A percentile compares a stretch with the other conserved stretches of the same genome.
These are phyloP conservation scores for Melanerpes formicivorus DNA, from an alignment of 2,113 vertebrate species.

Conservation along the genomic window DNA sequence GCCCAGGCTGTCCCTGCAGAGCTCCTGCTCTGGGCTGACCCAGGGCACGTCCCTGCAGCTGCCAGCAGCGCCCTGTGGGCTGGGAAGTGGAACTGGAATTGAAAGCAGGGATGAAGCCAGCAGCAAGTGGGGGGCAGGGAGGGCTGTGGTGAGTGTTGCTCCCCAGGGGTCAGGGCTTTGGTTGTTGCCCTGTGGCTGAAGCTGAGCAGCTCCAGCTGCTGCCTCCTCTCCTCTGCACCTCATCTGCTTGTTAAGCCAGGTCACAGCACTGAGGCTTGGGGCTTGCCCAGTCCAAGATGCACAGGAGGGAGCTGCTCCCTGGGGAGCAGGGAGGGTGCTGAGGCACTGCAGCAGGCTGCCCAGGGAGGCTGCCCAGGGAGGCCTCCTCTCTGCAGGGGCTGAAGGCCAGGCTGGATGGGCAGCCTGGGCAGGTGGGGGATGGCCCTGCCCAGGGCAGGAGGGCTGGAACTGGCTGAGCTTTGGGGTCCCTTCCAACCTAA, in stretches of 20 bases:
- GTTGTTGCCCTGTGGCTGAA: neutral
- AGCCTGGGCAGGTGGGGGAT: too few species aligned
- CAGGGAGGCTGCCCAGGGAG: too few species aligned
- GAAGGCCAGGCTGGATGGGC: too few species aligned
- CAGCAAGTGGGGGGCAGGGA: neutral
- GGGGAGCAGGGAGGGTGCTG: neutral
- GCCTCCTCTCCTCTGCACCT: neutral
- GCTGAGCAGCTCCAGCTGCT: neutral
- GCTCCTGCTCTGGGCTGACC: neutral
- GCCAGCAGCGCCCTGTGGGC: fast-evolving
- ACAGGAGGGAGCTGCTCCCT: neutral
- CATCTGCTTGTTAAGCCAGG: neutral
- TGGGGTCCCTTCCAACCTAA: too few species aligned
- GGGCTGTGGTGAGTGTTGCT: fast-evolving
- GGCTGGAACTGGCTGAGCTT: too few species aligned
- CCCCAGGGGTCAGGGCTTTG: fast-evolving
- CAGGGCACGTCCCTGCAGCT: neutral
- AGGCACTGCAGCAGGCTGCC: too few species aligned
- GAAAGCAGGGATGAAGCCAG: neutral
- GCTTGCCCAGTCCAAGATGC: neutral
- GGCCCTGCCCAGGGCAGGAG: too few species aligned
- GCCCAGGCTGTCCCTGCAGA: neutral
- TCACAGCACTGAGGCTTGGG: neutral
- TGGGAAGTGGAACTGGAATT: too few species aligned
- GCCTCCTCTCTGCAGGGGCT: too few species aligned